phyloP scores from a whole-genome alignment of 1,140 invertebrate species.

The Mycetomoellerius zeteki region DNA sequence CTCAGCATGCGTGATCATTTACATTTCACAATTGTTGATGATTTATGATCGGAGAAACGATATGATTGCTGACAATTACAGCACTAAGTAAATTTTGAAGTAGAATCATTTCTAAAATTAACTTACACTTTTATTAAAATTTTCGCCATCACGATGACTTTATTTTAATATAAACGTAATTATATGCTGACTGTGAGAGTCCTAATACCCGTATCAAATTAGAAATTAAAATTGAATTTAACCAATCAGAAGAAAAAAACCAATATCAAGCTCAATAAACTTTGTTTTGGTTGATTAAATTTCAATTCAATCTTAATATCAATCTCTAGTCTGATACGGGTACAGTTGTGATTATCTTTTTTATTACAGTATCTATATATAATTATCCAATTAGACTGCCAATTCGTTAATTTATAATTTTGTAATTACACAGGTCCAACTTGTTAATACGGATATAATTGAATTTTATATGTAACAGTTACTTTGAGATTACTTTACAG shows the following conservation, averaged over 20 bases:
- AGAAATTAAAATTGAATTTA: no score
- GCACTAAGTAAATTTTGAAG: not conserved
- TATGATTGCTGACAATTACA: not conserved
- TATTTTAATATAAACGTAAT: not conserved
- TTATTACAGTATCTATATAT: not conserved
- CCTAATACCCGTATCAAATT: not conserved
- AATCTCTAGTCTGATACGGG: no score
- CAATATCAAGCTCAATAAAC: no score
- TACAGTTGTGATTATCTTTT: not conserved
- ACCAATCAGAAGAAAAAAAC: no score
- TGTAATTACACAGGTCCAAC: not conserved
- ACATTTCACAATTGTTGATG: not conserved
- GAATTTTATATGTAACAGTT: constrained; percentile 22
- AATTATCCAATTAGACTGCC: not conserved
- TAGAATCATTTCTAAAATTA: constrained; percentile 18
- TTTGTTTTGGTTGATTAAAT: no score
- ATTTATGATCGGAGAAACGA: not conserved
- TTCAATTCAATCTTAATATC: no score
- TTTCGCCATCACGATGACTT: not conserved
- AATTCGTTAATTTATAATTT: not conserved
- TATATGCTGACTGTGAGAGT: not conserved
- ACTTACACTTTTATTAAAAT: not conserved
- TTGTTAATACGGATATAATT: not conserved
- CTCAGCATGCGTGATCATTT: constrained; percentile 38
- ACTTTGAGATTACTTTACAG: not conserved